Evolutionary conservation across 2,113 vertebrate genomes (phyloP).

Genomic region (Onychorhynchus coronatus): DNA sequence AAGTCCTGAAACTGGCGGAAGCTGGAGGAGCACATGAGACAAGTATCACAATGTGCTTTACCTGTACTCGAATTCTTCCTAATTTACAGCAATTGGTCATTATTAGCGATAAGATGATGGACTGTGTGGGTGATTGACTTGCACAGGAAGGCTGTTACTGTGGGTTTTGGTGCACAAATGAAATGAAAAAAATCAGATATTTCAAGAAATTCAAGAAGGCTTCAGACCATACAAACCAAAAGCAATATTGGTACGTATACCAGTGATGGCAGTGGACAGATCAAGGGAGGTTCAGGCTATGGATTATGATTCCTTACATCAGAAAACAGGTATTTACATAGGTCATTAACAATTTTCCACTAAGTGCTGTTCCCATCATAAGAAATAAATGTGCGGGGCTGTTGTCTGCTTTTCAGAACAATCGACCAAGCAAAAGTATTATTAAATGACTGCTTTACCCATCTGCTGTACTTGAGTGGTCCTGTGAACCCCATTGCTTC

Average conservation of each 20-base stretch:
- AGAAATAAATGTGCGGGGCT: rapidly evolving
- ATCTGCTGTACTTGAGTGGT: conserved; percentile 96
- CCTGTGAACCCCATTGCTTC: conserved; percentile 97
- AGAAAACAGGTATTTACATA: not conserved
- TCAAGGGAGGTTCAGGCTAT: not conserved
- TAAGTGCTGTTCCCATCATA: not conserved
- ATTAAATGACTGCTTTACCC: conserved; percentile 79
- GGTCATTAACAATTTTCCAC: not conserved
- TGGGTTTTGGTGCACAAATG: not conserved
- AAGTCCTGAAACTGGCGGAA: not conserved
- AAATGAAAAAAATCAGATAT: not conserved
- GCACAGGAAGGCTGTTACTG: not conserved
- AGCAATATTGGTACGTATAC: not conserved
- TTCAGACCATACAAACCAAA: not conserved
- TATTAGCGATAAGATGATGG: not conserved
- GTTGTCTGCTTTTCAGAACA: not conserved
- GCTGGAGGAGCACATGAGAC: not conserved
- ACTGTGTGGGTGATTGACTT: not conserved
- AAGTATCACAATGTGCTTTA: not conserved
- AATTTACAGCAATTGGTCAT: not conserved
- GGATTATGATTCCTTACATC: not conserved
- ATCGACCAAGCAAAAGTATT: not conserved
- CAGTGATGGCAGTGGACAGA: not conserved
- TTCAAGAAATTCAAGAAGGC: not conserved
- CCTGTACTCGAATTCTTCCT: not conserved